phyloP scores from a whole-genome alignment of 2,113 vertebrate species.

The Pseudopodoces humilis region DNA sequence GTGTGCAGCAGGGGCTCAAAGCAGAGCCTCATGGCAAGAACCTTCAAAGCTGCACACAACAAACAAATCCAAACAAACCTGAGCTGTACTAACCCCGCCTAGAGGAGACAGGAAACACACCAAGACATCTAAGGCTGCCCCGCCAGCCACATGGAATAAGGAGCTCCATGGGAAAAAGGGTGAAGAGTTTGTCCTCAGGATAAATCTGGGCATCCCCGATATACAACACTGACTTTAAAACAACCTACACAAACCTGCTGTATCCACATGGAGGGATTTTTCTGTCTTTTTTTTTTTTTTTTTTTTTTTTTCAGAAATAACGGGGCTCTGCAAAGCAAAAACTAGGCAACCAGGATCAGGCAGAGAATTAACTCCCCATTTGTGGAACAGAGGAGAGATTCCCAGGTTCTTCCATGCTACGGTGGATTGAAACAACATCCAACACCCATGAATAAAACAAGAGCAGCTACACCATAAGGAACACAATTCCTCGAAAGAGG shows the following conservation, averaged over 20 bases:
- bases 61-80: not conserved
- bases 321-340: not conserved
- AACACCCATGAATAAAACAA: not conserved
- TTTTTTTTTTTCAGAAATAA: not conserved
- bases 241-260: not conserved
- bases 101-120: not conserved
- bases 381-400: not conserved
- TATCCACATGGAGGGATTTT: not conserved
- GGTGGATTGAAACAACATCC: not conserved
- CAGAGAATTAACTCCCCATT: not conserved
- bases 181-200: not conserved
- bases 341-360: not conserved
- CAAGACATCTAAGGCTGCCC: not conserved
- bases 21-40: not conserved
- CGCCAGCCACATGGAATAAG: not conserved
- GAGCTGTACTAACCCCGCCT: not conserved
- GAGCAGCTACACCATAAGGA: not conserved
- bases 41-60: constrained; percentile 40
- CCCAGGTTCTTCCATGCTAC: not conserved
- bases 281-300: too few relatives aligned
- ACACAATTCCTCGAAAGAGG: not conserved
- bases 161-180: constrained; percentile 5
- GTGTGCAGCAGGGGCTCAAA: constrained; percentile 5
- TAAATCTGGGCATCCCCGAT: not conserved
- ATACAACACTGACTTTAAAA: not conserved